Percentiles rank a stretch among this genome's conserved stretches.
Evolutionary conservation across 2,797 vertebrate genomes (phyloP).

Genomic region (Prunella strophiata): DNA sequence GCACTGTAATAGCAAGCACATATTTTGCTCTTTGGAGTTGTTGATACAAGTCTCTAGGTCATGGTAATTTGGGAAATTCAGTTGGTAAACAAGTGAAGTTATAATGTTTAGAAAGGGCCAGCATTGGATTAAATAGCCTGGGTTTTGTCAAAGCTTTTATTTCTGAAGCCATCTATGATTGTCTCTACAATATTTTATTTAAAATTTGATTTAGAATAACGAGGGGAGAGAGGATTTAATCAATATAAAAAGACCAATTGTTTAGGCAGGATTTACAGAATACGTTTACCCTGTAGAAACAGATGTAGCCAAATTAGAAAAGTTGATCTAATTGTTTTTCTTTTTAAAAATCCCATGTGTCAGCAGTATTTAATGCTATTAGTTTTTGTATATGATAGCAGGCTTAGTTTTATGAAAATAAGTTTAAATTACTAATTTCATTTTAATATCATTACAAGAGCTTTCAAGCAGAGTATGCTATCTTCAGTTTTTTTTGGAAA

Average conservation of each 20-base stretch:
- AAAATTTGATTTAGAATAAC: not conserved
- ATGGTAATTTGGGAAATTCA: not conserved
- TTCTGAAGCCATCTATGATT: not conserved
- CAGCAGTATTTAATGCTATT: not conserved
- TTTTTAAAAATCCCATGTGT: rapidly evolving
- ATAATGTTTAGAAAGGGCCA: not conserved
- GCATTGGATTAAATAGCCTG: not conserved
- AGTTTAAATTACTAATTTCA: not conserved
- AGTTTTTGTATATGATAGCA: not conserved
- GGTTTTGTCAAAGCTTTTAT: not conserved
- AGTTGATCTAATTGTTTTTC: not conserved
- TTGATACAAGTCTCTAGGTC: not conserved
- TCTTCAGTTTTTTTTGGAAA: not conserved
- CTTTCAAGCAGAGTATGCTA: not conserved
- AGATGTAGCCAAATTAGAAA: not conserved
- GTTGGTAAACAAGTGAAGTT: not conserved
- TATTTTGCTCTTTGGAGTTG: not conserved
- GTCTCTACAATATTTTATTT: not conserved
- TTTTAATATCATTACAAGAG: not conserved
- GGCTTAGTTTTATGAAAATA: not conserved
- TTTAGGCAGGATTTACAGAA: not conserved
- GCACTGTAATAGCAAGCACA: not conserved
- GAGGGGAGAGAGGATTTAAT: not conserved
- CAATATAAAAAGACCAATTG: not conserved
- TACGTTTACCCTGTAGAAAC: not conserved